These are phyloP conservation scores for Microcebus tavaratra DNA, from an alignment of 2,113 vertebrate species.

Conservation along the genomic window DNA sequence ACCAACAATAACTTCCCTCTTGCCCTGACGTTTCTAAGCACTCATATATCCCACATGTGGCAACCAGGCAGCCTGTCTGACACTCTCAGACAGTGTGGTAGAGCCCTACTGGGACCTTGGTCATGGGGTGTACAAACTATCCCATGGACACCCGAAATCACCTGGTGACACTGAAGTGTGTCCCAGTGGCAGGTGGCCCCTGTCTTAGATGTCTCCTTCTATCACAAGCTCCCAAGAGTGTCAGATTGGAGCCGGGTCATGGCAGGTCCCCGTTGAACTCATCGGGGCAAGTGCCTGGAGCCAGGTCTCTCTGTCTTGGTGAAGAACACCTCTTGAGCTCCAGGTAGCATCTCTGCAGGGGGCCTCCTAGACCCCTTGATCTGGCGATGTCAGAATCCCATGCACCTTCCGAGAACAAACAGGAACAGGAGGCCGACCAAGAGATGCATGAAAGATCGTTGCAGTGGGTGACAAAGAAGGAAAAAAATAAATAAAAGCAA, in stretches of 20 bases:
- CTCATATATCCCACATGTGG: neutral
- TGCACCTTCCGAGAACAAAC: neutral
- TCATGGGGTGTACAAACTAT: too few species aligned
- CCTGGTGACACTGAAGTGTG: too few species aligned
- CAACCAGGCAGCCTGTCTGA: neutral
- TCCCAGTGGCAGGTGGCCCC: neutral
- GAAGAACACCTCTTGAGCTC: neutral
- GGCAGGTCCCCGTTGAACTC: neutral
- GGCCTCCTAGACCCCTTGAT: neutral
- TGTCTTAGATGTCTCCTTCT: neutral
- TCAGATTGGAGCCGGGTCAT: neutral
- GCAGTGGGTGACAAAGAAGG: too few species aligned
- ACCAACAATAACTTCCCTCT: too few species aligned
- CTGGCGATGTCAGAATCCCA: neutral
- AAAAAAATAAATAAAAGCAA: too few species aligned
- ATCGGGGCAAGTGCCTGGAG: accelerated
- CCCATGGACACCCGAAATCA: neutral
- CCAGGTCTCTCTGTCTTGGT: neutral
- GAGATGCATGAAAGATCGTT: neutral
- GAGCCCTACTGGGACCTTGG: accelerated
- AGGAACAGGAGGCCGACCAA: too few species aligned
- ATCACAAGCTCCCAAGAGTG: neutral
- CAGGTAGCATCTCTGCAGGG: neutral
- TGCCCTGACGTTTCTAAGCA: neutral
- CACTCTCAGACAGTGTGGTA: neutral